Conservation (phyloP, 2,888 invertebrate species). For the Platycheirus albimanus region DNA sequence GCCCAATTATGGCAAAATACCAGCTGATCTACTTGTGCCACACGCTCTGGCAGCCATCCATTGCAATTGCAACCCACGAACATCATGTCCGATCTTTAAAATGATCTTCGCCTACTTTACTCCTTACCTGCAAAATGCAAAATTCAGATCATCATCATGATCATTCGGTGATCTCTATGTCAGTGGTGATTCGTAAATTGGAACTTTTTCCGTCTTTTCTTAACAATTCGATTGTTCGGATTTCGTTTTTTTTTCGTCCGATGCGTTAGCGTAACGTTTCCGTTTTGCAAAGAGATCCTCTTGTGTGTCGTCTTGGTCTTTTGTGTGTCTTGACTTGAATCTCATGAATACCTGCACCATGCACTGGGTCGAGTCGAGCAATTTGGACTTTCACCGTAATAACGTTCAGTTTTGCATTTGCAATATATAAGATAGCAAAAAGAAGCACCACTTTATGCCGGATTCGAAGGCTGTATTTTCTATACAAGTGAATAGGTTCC, state of each 20-base stretch:
- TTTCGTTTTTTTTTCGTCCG: neutral
- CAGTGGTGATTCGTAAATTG: conserved; percentile 69
- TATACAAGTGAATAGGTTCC: conserved; percentile 39
- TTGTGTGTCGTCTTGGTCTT: conserved; percentile 5
- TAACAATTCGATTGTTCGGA: conserved; percentile 55
- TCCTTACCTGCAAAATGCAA: neutral
- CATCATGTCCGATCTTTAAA: conserved; percentile 20
- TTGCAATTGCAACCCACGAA: neutral
- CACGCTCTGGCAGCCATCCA: conserved; percentile 25
- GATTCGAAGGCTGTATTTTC: neutral
- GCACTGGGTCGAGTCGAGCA: conserved; percentile 49
- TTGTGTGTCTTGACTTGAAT: conserved; percentile 25
- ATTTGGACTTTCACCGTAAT: conserved; percentile 71
- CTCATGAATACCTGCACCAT: conserved; percentile 66
- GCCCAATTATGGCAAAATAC: conserved; percentile 44
- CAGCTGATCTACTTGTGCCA: conserved; percentile 55
- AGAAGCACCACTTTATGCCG: neutral
- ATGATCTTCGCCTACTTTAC: conserved; percentile 28
- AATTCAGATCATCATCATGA: conserved; percentile 60
- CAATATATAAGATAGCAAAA: conserved; percentile 33
- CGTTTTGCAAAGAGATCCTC: conserved; percentile 60
- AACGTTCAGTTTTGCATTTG: conserved; percentile 61
- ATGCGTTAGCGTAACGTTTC: conserved; percentile 61
- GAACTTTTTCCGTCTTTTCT: conserved; percentile 41
- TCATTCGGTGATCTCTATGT: conserved; percentile 64